A percentile compares a stretch with the other conserved stretches of the same genome.
Evolutionary conservation across 2,797 vertebrate species (phyloP).

Genomic region (Manis crassicaudata): DNA sequence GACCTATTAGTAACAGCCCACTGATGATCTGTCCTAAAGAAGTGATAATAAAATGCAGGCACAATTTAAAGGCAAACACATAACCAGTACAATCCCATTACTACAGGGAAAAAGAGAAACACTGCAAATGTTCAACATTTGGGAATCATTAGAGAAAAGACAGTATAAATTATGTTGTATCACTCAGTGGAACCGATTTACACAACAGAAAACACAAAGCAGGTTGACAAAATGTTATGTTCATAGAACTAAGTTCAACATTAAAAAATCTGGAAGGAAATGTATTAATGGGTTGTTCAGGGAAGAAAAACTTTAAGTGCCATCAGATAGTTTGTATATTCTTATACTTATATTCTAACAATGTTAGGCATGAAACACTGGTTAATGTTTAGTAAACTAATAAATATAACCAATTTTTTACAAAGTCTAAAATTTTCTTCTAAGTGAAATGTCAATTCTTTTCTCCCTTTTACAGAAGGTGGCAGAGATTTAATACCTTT

Average conservation of each 20-base stretch:
- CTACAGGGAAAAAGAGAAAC: not conserved
- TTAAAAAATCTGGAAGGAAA: not conserved
- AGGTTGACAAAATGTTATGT: not conserved
- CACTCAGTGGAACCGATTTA: not conserved
- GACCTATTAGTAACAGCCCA: not conserved
- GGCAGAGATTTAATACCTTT: not conserved
- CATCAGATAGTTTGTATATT: not conserved
- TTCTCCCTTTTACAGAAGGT: not conserved
- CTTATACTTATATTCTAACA: not conserved
- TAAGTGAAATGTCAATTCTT: not conserved
- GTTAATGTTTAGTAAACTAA: not conserved
- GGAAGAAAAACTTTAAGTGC: not conserved
- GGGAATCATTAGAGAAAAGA: not conserved
- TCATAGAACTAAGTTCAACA: not conserved
- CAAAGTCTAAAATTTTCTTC: slow-evolving; percentile 11
- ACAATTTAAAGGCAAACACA: not conserved
- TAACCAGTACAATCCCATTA: slow-evolving; percentile 26
- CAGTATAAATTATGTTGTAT: not conserved
- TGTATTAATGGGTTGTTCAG: not conserved
- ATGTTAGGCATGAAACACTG: not conserved
- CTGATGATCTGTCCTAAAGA: not conserved
- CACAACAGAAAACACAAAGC: not conserved
- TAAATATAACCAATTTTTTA: slow-evolving; percentile 10
- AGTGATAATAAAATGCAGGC: not conserved
- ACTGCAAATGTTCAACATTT: not conserved